Evolutionary conservation across 2,113 vertebrate genomes (phyloP), one percentile per base, ranked within the genome.

Genomic region (Atractosteus spatula): DNA sequence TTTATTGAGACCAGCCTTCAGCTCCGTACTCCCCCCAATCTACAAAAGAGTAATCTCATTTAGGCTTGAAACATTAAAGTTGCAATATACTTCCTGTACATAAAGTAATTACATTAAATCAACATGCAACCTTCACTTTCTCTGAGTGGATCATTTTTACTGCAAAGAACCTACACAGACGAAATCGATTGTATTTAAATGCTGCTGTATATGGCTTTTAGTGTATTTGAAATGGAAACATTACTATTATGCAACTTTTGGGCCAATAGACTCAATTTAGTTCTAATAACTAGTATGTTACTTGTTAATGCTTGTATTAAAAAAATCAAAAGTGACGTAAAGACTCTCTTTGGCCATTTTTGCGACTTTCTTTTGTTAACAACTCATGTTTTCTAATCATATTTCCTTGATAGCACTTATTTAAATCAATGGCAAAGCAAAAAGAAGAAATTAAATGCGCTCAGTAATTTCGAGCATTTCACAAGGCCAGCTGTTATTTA

Each of bases 11-110:
- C 80, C 79, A 75, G 78, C 82, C 74, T 56, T 73, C 45, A 43
- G 4, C 29, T 47, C 2, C 66, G 11, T 4, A 44, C 51, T 3
- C 13, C 42, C 56, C 64, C 41, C 29, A 66, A 7, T 77, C 73
- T 84, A 63, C 79, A 83, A 81, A 74, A 71, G 68, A 75, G 74
- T 84, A 84, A 88, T 82, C 71, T 79, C 82, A 89, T 83, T 81
- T 74, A 80, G 74, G 65, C 76, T 74, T 77, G 76, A 75, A 71
- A 71, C 72, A 41, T 65, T 65, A 10, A 65, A 65, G 17, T 65
- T 65, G 62, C 62, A 16, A 65, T 65, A 65, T 65, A 65, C 17
- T 65, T 29, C 62, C 8, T 65, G 7, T 65, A 65, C 62, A 65
- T 65, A 5, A 65, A 41, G 62, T 65, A 65, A 65, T 65, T 65